Evolutionary conservation across 2,888 invertebrate species (phyloP), one percentile per base, ranked within the genome.

Genomic region (Ornithoptera alexandrae): DNA sequence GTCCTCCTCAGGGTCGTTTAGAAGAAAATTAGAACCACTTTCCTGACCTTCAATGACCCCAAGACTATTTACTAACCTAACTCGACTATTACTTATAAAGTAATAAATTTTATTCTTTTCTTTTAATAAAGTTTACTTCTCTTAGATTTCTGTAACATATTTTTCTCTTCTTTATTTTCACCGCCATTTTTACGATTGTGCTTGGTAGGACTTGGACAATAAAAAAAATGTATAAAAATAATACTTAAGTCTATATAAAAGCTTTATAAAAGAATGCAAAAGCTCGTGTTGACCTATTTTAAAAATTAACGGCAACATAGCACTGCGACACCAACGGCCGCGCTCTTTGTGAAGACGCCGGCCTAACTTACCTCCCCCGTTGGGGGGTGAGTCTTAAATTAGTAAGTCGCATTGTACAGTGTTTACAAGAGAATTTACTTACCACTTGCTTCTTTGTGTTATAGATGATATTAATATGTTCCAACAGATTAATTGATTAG

Each of bases 251-350:
- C 18, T 53, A n/a, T 53, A 53, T n/a, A 53, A 53, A 53, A 53
- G 53, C n/a, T 0, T 53, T 18, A 53, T 53, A 53, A 53, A 53
- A 53, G 39, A 53, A 53, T n/a, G n/a, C 53, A n/a, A n/a, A 53
- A 17, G 53, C 53, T 5, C 53, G 17, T 53, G 53, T n/a, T 53
- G 53, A 53, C 53, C 53, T n/a, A n/a, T n/a, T 53, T 53, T 17
- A 53, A 53, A 53, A 53, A 18, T 53, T 53, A 53, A 53, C n/a
- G 53, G n/a, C 53, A 53, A 53, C n/a, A 53, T n/a, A 53, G 53
- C 17, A 53, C n/a, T 53, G 39, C 39, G 39, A 39, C 39, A 53
- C 53, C n/a, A 53, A 53, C 53, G 53, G 53, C 53, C 53, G 6
- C 15, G 53, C 15, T 53, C 53, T 53, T 53, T 53, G 53, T 18